A percentile compares a stretch with the other conserved stretches of the same genome.
Conservation (phyloP, 2,113 vertebrate species). For the Syrrhaptes paradoxus region DNA sequence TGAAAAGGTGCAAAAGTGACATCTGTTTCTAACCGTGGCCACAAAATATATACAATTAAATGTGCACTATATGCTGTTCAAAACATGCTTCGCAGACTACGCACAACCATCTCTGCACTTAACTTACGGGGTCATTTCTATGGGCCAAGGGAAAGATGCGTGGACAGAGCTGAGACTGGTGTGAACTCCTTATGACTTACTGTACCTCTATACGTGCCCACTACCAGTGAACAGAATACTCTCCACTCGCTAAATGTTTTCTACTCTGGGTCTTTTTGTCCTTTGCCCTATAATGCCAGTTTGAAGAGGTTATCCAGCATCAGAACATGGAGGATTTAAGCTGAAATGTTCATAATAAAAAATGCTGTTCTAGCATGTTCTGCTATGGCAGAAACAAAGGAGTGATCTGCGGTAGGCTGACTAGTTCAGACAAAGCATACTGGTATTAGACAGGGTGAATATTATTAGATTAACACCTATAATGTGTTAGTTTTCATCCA, state of each 20-base stretch:
- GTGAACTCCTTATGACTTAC: neutral
- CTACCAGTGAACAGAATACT: neutral
- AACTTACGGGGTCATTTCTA: neutral
- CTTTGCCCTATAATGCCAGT: neutral
- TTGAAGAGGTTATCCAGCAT: neutral
- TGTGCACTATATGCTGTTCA: neutral
- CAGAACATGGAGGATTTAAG: neutral
- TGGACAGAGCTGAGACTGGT: neutral
- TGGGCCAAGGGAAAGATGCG: neutral
- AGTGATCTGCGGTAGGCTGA: neutral
- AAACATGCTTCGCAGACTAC: neutral
- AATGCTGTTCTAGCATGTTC: neutral
- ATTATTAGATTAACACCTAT: neutral
- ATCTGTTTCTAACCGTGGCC: neutral
- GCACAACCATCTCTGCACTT: neutral
- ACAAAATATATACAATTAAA: neutral
- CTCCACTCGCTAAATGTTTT: neutral
- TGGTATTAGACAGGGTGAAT: neutral
- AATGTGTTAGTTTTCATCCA: neutral
- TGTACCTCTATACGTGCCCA: neutral
- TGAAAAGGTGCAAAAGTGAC: neutral
- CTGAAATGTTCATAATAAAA: slow-evolving; percentile 14
- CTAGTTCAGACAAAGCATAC: neutral
- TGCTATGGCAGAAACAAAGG: neutral
- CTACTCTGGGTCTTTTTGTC: neutral